Evolutionary conservation across 1,140 invertebrate genomes (phyloP), one percentile per base, ranked within the genome.

Genomic region (Oreohelix idahoensis): DNA sequence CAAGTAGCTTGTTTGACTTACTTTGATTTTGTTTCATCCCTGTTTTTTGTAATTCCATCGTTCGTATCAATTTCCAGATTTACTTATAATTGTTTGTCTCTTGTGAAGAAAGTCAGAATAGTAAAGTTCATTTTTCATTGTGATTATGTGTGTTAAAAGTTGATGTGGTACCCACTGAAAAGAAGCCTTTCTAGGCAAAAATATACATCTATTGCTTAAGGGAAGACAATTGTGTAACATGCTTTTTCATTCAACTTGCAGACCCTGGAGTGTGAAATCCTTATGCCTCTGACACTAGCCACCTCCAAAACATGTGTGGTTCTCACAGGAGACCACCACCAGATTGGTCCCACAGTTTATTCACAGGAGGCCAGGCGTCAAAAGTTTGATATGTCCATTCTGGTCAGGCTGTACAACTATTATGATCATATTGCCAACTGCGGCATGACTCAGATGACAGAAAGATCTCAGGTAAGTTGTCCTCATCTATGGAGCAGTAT

Each of bases 261-360:
- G 80, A 38, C 86, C 20, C 66, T 91, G 69, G 91, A 92, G 79
- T 88, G 88, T 82, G 88, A 90, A 80, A 87, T 87, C 0, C 74
- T 91, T 4, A 90, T 91, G 86, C 90, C 90, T 8, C 83, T 92
- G 53, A 79, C 87, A 10, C 83, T 91, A 29, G 89, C 90, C 15
- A 86, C 85, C 35, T 86, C 89, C 58, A 89, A 88, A 51, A 92
- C 90, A 15, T 92, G 90, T 81, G 85, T 91, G 1, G 88, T 92
- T 15, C 80, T 92, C 39, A 88, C 90, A 39, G 90, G 91, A 32
- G 90, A 91, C 80, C 89, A 90, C 76, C 84, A 86, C 51, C 91
- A 91, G 84, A 90, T 91, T 35, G 89, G 87, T 69, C 90, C 89
- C 0, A 88, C 88, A 39, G 87, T 92, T 0, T 92, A 91, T 86